Percentiles rank a stretch among this genome's conserved stretches.
These are phyloP conservation scores for Enteromius thamalakanensis DNA, from an alignment of 2,797 vertebrate species.

Conservation along the genomic window DNA sequence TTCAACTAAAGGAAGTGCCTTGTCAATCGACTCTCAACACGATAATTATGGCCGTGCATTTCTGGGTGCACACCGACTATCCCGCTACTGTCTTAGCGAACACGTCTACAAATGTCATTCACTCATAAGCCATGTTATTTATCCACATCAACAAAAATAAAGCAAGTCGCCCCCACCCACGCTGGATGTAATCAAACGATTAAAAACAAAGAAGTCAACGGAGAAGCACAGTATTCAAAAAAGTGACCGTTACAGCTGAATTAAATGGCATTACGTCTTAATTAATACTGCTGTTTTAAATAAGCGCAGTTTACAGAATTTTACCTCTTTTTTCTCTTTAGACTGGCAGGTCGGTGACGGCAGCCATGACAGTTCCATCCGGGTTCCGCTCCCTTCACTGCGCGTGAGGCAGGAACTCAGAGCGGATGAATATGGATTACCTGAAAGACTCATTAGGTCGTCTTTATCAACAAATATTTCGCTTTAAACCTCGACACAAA, in stretches of 20 bases:
- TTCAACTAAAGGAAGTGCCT: constrained; percentile 54
- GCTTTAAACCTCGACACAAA: background rate
- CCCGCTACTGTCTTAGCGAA: background rate
- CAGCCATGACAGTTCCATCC: constrained; percentile 98
- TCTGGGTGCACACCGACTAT: constrained; percentile 4
- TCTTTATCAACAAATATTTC: constrained; percentile 24
- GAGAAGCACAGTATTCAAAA: constrained; percentile 1
- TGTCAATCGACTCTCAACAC: constrained; percentile 42
- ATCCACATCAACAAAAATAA: constrained; percentile 55
- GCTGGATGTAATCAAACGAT: constrained; percentile 54
- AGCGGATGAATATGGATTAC: constrained; percentile 78
- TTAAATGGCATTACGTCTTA: background rate
- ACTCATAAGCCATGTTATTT: constrained; percentile 25
- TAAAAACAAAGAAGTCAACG: constrained; percentile 44
- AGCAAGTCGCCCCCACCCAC: constrained; percentile 64
- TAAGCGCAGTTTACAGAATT: constrained; percentile 63
- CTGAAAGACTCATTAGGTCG: constrained; percentile 60
- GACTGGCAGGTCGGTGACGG: constrained; percentile 83
- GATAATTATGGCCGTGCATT: constrained; percentile 40
- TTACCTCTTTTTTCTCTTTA: constrained; percentile 82
- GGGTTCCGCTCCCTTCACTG: constrained; percentile 74
- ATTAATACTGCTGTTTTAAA: constrained; percentile 47
- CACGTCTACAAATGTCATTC: background rate
- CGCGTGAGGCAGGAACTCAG: constrained; percentile 62
- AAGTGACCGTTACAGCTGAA: constrained; percentile 15